Base-by-base conservation (phyloP, 2,113 vertebrate species). In the Ascaphus truei region DNA sequence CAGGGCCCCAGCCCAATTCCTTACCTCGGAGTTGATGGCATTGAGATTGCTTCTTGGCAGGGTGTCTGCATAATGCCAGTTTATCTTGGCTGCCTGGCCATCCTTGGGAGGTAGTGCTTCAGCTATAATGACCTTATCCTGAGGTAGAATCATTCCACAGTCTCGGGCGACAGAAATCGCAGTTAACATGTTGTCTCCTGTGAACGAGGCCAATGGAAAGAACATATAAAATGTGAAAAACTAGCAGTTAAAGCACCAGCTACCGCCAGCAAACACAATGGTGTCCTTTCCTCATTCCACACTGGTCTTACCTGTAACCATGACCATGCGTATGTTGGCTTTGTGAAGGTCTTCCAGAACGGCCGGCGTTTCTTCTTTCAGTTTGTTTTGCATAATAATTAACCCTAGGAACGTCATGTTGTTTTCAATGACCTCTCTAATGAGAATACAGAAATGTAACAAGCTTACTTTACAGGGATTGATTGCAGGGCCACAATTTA, bases 321-420 rank as follows among this genome's bases (percentile, higher is more conserved):
- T 99, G 79, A 98, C 92, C 1, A 95, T 97, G 77, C 97, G 97
- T 79, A 99, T 95, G 84, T 90, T 90, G 83, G 97, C 97, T 77
- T 80, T 87, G 76, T 81, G 89, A 73, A 99, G 90, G 76, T 95
- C 93, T 79, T 93, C 88, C 80, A 99, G 91, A 34, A 99, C 95
- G 4, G 75, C 86, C 26, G 95, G 90, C 7, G 95, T 96, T 88
- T 99, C 96, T 72, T 86, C 77, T 79, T 99, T 99, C 72, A 98
- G 87, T 71, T 99, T 98, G 85, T 98, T 99, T 84, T 99, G 97
- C 96, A 99, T 98, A 84, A 99, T 87, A 76, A 99, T 94, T 72
- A 99, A 85, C 72, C 97, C 97, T 83, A 99, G 82, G 81, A 99
- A 98, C 68, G 95, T 92, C 95, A 99, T 94, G 87, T 94, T 96